Evolutionary conservation across 2,113 vertebrate genomes (phyloP), one percentile per base, ranked within the genome.

Genomic region (Amblyornis subalaris): DNA sequence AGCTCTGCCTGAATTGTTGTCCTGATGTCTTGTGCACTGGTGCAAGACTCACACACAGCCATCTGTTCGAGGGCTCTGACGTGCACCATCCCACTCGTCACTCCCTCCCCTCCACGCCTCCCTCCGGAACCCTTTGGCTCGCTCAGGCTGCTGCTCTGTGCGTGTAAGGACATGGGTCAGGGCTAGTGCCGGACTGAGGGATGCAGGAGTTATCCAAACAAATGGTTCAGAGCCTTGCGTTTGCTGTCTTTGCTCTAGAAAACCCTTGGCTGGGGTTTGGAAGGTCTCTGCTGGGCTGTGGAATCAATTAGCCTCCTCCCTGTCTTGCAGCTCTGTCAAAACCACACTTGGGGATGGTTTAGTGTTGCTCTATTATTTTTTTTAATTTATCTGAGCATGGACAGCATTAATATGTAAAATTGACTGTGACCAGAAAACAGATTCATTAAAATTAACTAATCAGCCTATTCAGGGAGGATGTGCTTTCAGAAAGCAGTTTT

Each of bases 81-180:
- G 12, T n/a, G 8, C 28, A 44, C 48, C 42, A 57, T 40, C 50
- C 55, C 42, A 9, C 28, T 36, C 54, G 8, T 64, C 51, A 3
- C n/a, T 70, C 44, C 51, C 35, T 51, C 3, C 14, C 21, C 26
- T 90, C n/a, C 44, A 35, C 18, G 20, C 19, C 18, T 83, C 18
- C 35, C 53, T 53, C 53, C 55, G 48, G 22, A 79, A 17, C 64
- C 66, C 35, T 77, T 42, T 77, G 67, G 24, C 72, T 77, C 33
- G 4, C 57, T 62, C 67, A 29, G n/a, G 29, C 28, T 53, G 40
- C 75, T 54, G 28, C 69, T 90, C 45, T 74, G 29, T 35, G 45
- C 0, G 0, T 60, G 15, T 18, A 31, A 53, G 57, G 53, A 7
- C n/a, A 7, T 9, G 21, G 74, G 53, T 64, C 73, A 75, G 25